phyloP scores from a whole-genome alignment of 1,140 invertebrate species.

The Lineus longissimus region DNA sequence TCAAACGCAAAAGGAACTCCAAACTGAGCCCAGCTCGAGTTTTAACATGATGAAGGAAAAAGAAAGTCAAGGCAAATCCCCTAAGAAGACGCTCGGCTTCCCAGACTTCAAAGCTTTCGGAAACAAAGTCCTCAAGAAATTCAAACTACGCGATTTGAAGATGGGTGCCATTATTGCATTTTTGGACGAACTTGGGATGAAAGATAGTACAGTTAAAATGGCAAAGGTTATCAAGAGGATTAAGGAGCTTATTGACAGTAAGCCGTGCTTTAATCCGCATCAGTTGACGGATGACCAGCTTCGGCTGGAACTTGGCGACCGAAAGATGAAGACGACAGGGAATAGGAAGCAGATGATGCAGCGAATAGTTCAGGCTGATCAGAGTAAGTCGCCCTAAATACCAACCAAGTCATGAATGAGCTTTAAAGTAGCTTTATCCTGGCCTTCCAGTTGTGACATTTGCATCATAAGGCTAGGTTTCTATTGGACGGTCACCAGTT shows the following conservation, averaged over 20 bases:
- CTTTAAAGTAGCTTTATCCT: too few relatives aligned
- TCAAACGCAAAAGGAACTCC: conserved; percentile 9
- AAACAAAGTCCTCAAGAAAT: conserved; percentile 13
- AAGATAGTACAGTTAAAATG: conserved; percentile 20
- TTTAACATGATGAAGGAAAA: conserved; percentile 10
- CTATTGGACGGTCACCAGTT: too few relatives aligned
- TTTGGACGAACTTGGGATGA: conserved; percentile 19
- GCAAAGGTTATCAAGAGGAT: conserved; percentile 22
- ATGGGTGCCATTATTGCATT: conserved; percentile 23
- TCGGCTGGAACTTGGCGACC: conserved; percentile 15
- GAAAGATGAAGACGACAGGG: conserved; percentile 18
- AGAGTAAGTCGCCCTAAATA: conserved; percentile 15
- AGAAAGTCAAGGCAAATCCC: too few relatives aligned
- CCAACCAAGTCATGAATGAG: too few relatives aligned
- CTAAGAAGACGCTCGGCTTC: conserved; percentile 21
- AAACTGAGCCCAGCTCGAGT: conserved; percentile 9
- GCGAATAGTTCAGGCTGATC: conserved; percentile 11
- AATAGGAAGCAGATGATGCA: conserved; percentile 20
- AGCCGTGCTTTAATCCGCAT: conserved; percentile 28
- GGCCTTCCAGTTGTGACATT: too few relatives aligned
- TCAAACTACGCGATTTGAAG: conserved; percentile 21
- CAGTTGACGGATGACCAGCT: conserved; percentile 29
- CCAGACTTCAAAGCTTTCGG: too few relatives aligned
- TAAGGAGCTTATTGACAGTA: conserved; percentile 30
- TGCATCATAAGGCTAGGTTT: too few relatives aligned